Conservation (phyloP, 2,113 vertebrate genomes). For the Onychostoma macrolepis region DNA sequence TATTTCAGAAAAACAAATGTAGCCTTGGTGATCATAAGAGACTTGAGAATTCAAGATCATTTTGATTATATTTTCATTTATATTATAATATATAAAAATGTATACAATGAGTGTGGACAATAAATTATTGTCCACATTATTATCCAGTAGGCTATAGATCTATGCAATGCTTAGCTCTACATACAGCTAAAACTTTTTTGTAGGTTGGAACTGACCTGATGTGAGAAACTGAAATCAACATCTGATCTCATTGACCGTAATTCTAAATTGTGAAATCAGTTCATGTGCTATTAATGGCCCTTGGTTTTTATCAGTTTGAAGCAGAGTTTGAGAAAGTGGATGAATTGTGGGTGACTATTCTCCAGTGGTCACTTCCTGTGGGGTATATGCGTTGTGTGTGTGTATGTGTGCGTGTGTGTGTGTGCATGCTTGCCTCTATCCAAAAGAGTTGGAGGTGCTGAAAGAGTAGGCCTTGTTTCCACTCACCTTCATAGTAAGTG, state of each 20-base stretch:
- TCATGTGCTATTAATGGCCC: neutral
- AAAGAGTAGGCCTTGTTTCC: constrained; percentile 30
- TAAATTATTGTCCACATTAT: too few relatives aligned
- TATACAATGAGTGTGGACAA: too few relatives aligned
- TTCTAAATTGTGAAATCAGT: neutral
- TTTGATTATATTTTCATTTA: too few relatives aligned
- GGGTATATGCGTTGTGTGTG: neutral
- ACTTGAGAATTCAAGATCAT: too few relatives aligned
- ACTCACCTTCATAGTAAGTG: constrained; percentile 26
- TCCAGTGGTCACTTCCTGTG: constrained; percentile 49
- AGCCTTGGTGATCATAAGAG: too few relatives aligned
- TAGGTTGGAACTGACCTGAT: too few relatives aligned
- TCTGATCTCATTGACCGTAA: neutral
- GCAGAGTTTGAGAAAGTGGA: constrained; percentile 2
- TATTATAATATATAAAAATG: too few relatives aligned
- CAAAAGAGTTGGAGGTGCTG: neutral
- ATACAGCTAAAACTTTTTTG: too few relatives aligned
- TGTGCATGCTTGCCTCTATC: neutral
- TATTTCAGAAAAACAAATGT: too few relatives aligned
- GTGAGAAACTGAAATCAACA: neutral
- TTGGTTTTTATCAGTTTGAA: neutral
- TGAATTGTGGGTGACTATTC: neutral
- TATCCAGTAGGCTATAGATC: too few relatives aligned
- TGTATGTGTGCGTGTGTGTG: too few relatives aligned
- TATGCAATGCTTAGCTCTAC: too few relatives aligned